Conservation (phyloP, 2,888 invertebrate species). For the Acanthosoma haemorrhoidale region DNA sequence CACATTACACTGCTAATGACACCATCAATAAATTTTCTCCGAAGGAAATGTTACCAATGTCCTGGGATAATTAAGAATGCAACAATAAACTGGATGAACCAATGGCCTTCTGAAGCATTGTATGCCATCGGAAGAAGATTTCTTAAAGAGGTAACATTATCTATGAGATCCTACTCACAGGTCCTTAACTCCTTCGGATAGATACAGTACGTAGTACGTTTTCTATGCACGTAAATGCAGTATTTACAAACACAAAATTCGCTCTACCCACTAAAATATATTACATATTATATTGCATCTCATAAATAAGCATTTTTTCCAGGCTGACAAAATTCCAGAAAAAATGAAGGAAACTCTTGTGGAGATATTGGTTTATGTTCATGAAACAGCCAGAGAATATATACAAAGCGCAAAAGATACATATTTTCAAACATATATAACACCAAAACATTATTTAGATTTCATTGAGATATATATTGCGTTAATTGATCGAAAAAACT, state of each 20-base stretch:
- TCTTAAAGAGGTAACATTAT: constrained; percentile 70
- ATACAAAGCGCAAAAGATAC: constrained; percentile 62
- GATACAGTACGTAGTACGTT: no score
- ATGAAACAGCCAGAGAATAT: constrained; percentile 66
- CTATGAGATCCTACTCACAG: no score
- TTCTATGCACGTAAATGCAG: no score
- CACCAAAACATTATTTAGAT: constrained; percentile 88
- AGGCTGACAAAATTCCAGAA: background rate
- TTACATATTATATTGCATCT: no score
- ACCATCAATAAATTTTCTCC: constrained; percentile 67
- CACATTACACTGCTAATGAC: constrained; percentile 90
- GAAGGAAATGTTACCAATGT: constrained; percentile 81
- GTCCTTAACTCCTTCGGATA: no score
- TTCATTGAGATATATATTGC: constrained; percentile 72
- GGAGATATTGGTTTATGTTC: constrained; percentile 80
- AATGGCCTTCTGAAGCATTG: constrained; percentile 87
- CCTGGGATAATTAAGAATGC: constrained; percentile 89
- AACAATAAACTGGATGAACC: constrained; percentile 89
- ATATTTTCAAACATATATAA: constrained; percentile 78
- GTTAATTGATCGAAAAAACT: constrained; percentile 66
- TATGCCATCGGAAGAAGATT: constrained; percentile 81
- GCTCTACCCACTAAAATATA: no score
- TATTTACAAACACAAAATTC: no score
- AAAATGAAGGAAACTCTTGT: constrained; percentile 53
- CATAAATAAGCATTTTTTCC: background rate